A percentile compares a stretch with the other conserved stretches of the same genome.
These are phyloP conservation scores for Raja brachyura DNA, from an alignment of 2,113 vertebrate genomes.

Conservation along the genomic window DNA sequence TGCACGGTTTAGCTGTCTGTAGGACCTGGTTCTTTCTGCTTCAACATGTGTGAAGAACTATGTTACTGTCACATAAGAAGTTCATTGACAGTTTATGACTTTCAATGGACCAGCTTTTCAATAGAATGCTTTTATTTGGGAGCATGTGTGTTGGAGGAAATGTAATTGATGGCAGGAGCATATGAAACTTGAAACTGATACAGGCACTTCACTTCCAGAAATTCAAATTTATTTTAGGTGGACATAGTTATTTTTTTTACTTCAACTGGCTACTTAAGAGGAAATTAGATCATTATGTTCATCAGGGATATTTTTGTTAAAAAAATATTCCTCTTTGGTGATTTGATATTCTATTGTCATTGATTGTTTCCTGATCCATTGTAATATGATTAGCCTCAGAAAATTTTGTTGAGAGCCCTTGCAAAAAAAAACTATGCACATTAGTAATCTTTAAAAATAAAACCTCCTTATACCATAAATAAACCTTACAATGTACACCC, in stretches of 20 bases:
- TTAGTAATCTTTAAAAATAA: background rate
- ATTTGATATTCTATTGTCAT: background rate
- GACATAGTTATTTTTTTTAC: background rate
- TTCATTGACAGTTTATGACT: background rate
- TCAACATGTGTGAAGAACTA: background rate
- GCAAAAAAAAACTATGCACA: background rate
- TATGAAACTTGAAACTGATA: background rate
- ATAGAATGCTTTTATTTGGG: background rate
- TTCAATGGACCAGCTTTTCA: background rate
- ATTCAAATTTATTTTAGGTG: background rate
- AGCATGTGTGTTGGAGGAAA: background rate
- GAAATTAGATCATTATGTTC: background rate
- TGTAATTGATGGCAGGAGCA: background rate
- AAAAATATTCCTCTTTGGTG: background rate
- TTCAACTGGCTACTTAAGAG: background rate
- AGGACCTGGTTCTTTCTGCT: background rate
- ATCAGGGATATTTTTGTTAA: background rate
- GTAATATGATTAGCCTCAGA: background rate
- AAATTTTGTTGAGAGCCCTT: background rate
- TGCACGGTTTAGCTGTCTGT: no score
- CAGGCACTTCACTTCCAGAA: background rate
- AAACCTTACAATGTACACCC: background rate
- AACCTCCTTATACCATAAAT: background rate
- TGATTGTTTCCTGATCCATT: background rate
- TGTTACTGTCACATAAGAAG: background rate